A percentile compares a stretch with the other conserved stretches of the same genome.
Conservation (phyloP, 2,888 invertebrate genomes). For the Yponomeuta cagnagella region DNA sequence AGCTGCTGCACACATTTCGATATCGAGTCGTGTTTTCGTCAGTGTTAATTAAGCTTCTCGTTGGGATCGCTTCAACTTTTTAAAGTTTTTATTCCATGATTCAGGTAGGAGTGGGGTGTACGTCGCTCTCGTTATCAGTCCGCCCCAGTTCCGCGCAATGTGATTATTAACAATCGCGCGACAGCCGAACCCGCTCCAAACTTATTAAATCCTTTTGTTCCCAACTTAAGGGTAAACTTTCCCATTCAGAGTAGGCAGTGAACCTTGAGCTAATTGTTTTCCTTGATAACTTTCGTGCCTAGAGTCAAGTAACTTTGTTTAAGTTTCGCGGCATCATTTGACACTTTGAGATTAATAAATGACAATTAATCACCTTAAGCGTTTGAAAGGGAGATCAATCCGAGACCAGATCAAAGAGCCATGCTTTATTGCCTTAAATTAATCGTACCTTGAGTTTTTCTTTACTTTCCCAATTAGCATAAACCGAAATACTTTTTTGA, state of each 20-base stretch:
- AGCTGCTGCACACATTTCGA: too few relatives aligned
- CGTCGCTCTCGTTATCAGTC: neutral
- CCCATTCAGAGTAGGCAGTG: neutral
- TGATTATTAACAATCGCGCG: conserved; percentile 5
- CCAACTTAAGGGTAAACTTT: conserved; percentile 5
- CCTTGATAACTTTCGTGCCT: neutral
- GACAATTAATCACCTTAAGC: neutral
- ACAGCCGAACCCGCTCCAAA: neutral
- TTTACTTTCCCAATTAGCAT: too few relatives aligned
- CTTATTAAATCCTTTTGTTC: conserved; percentile 2
- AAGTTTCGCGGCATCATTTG: neutral
- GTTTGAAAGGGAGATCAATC: neutral
- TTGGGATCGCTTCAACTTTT: neutral
- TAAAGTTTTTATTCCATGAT: neutral
- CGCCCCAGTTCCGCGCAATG: neutral
- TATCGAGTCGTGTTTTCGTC: too few relatives aligned
- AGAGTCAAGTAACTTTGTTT: neutral
- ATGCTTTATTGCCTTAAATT: too few relatives aligned
- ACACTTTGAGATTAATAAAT: conserved; percentile 1
- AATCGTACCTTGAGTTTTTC: too few relatives aligned
- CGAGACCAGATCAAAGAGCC: neutral
- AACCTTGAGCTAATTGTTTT: conserved; percentile 1
- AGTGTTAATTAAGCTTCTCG: too few relatives aligned
- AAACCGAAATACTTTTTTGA: too few relatives aligned
- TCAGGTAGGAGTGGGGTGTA: neutral